Conservation (phyloP, 2,888 invertebrate species). For the Drosophila prostipennis region DNA sequence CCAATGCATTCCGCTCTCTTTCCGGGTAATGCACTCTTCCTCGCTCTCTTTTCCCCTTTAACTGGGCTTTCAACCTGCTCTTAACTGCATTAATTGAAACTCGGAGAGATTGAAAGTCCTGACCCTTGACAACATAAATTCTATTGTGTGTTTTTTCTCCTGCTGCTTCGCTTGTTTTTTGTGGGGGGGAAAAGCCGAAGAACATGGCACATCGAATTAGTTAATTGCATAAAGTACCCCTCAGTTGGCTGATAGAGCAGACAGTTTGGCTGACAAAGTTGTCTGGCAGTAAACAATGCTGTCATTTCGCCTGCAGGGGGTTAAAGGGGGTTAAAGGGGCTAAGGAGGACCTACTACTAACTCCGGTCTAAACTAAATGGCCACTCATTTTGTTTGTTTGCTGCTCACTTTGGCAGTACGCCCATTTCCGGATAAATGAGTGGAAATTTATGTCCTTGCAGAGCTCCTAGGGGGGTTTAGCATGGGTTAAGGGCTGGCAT, state of each 20-base stretch:
- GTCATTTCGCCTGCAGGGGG: not conserved
- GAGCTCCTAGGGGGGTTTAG: not conserved
- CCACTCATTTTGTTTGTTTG: slow-evolving; percentile 60
- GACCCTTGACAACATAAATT: slow-evolving; percentile 76
- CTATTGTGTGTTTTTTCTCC: slow-evolving; percentile 44
- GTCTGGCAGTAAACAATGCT: slow-evolving; percentile 60
- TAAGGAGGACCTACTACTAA: slow-evolving; percentile 26
- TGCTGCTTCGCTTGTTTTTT: slow-evolving; percentile 1
- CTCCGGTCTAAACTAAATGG: slow-evolving; percentile 56
- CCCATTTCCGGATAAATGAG: slow-evolving; percentile 59
- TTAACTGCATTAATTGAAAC: slow-evolving; percentile 52
- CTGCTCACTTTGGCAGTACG: slow-evolving; percentile 60
- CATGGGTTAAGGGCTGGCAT: not conserved
- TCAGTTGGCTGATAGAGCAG: slow-evolving; percentile 52
- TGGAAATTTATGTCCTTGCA: slow-evolving; percentile 60
- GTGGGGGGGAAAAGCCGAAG: slow-evolving; percentile 19
- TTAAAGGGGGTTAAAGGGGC: not conserved
- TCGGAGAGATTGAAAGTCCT: slow-evolving; percentile 41
- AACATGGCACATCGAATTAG: slow-evolving; percentile 70
- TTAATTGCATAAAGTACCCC: slow-evolving; percentile 72
- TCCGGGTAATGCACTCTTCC: slow-evolving; percentile 1
- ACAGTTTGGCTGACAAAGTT: slow-evolving; percentile 61
- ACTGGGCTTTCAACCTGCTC: slow-evolving; percentile 24
- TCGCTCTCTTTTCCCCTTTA: slow-evolving; percentile 1
- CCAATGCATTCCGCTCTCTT: slow-evolving; percentile 47